Evolutionary conservation across 2,888 invertebrate genomes (phyloP).

Genomic region (Lepidochrysops patricia): DNA sequence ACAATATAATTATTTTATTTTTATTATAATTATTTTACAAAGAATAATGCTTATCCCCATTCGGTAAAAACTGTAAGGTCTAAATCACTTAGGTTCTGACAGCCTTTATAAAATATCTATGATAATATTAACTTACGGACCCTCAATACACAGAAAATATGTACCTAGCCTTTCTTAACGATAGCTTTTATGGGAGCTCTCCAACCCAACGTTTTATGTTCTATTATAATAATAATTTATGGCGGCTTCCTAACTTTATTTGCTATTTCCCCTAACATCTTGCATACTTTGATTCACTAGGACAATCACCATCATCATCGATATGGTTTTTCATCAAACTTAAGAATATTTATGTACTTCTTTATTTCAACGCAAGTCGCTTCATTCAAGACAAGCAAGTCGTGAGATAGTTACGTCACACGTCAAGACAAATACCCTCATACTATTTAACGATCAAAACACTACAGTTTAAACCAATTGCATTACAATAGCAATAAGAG

Average conservation of each 20-base stretch:
- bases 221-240: conserved; percentile 8
- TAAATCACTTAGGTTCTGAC: background rate
- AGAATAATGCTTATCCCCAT: background rate
- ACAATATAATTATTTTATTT: background rate
- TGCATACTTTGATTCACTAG: background rate
- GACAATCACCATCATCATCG: background rate
- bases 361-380: too few species aligned
- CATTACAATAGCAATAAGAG: too few species aligned
- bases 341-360: too few species aligned
- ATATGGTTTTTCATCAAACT: too few species aligned
- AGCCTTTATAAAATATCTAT: background rate
- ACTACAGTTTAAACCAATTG: too few species aligned
- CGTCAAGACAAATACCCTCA: too few species aligned
- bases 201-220: conserved; percentile 5
- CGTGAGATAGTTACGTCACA: too few species aligned
- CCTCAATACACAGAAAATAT: conserved; percentile 6
- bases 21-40: too few species aligned
- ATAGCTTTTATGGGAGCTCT: conserved; percentile 3
- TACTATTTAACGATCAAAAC: too few species aligned
- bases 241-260: conserved; percentile 3
- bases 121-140: background rate
- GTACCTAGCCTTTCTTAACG: conserved; percentile 1
- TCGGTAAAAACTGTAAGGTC: background rate
- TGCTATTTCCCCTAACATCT: background rate
- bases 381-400: too few species aligned